Evolutionary conservation across 2,888 invertebrate species (phyloP).

Genomic region (Horisme vitalbata): DNA sequence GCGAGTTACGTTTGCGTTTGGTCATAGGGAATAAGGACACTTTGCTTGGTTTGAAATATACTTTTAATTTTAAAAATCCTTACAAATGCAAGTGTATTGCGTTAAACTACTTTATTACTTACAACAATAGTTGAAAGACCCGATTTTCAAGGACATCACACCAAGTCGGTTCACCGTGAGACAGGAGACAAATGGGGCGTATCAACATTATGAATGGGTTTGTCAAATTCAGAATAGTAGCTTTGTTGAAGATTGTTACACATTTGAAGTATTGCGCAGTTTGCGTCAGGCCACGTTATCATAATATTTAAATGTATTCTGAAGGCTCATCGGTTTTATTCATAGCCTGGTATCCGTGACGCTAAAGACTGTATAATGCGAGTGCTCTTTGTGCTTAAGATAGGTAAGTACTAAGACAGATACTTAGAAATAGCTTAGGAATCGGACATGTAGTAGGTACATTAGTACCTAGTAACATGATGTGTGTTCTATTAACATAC

Average conservation of each 20-base stretch:
- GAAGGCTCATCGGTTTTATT: conserved; percentile 39
- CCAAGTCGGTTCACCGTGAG: background rate
- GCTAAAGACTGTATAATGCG: conserved; percentile 13
- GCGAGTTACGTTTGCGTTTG: too few relatives aligned
- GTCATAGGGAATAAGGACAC: too few relatives aligned
- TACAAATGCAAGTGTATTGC: too few relatives aligned
- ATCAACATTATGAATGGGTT: conserved; percentile 24
- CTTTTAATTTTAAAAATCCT: too few relatives aligned
- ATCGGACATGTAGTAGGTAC: too few relatives aligned
- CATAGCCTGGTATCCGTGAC: conserved; percentile 36
- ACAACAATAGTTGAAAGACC: too few relatives aligned
- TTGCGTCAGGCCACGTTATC: conserved; percentile 29
- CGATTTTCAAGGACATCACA: background rate
- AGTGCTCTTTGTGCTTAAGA: background rate
- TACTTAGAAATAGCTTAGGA: too few relatives aligned
- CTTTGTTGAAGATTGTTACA: conserved; percentile 40
- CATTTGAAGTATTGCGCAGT: conserved; percentile 19
- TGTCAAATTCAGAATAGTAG: conserved; percentile 23
- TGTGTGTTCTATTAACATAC: too few relatives aligned
- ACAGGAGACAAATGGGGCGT: conserved; percentile 23
- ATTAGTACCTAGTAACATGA: too few relatives aligned
- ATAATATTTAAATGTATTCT: conserved; percentile 52
- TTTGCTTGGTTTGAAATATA: too few relatives aligned
- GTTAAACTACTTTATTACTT: too few relatives aligned
- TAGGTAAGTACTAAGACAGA: too few relatives aligned